A percentile compares a stretch with the other conserved stretches of the same genome.
Evolutionary conservation across 2,113 vertebrate genomes (phyloP).

Genomic region (Zootoca vivipara): DNA sequence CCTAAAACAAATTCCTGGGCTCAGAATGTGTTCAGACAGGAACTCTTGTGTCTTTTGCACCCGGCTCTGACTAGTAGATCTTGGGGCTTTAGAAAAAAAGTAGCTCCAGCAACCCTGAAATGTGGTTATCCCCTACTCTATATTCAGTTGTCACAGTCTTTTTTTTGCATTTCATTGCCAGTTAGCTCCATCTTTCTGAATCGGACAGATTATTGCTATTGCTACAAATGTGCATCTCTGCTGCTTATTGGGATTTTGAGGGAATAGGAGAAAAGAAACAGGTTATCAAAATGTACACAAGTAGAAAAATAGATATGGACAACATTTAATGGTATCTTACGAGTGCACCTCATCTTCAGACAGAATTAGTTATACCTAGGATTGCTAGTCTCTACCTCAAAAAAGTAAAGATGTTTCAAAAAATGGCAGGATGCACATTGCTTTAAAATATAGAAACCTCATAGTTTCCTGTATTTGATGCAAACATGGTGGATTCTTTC

Average conservation of each 20-base stretch:
- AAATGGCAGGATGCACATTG: slow-evolving; percentile 11
- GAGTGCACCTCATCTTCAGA: background rate
- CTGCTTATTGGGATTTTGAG: background rate
- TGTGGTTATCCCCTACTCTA: too few relatives aligned
- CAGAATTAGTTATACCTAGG: background rate
- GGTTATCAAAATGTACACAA: background rate
- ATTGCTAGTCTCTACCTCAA: background rate
- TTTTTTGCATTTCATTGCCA: background rate
- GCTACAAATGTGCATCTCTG: background rate
- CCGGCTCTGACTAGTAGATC: too few relatives aligned
- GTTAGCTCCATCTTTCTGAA: background rate
- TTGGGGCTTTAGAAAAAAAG: too few relatives aligned
- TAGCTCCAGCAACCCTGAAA: too few relatives aligned
- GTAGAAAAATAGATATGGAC: background rate
- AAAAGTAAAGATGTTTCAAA: background rate
- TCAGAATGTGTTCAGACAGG: too few relatives aligned
- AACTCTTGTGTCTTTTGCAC: too few relatives aligned
- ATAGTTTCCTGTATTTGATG: background rate
- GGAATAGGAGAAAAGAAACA: background rate
- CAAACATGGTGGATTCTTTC: slow-evolving; percentile 27
- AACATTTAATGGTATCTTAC: background rate
- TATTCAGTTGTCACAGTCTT: background rate
- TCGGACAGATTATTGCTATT: background rate
- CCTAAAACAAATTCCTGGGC: too few relatives aligned
- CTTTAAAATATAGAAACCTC: slow-evolving; percentile 24